Conservation (phyloP, 1,140 invertebrate genomes). For the Apis dorsata region DNA sequence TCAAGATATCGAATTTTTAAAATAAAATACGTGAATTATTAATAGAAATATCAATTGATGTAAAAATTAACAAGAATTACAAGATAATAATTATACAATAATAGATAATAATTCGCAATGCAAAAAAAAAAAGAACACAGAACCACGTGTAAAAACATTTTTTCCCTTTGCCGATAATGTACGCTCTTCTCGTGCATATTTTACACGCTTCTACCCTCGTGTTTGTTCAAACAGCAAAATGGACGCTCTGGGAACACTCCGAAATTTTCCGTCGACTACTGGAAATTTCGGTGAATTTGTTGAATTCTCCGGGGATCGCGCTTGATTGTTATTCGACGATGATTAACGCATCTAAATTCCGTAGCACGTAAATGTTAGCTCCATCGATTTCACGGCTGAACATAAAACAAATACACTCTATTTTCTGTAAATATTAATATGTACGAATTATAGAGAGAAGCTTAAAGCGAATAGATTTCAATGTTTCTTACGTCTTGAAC, state of each 20-base stretch:
- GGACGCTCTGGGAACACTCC: background rate
- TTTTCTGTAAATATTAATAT: constrained; percentile 20
- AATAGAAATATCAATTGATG: too few relatives aligned
- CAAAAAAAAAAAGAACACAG: background rate
- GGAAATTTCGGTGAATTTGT: background rate
- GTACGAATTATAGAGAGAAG: background rate
- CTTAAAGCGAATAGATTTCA: constrained; percentile 30
- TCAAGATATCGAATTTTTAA: too few relatives aligned
- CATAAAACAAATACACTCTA: constrained; percentile 44
- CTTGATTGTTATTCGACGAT: constrained; percentile 29
- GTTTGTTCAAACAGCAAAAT: constrained; percentile 17
- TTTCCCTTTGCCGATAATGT: background rate
- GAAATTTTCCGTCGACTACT: background rate
- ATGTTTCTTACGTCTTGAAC: background rate
- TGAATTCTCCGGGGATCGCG: background rate
- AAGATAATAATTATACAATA: too few relatives aligned
- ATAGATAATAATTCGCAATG: background rate
- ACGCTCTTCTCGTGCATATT: background rate
- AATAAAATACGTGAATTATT: too few relatives aligned
- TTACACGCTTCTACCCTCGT: background rate
- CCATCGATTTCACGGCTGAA: constrained; percentile 32
- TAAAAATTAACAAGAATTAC: too few relatives aligned
- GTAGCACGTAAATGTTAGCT: constrained; percentile 46
- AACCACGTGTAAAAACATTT: background rate
- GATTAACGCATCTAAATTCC: constrained; percentile 48